phyloP scores from a whole-genome alignment of 2,113 vertebrate species.

The Phyllostomus discolor region DNA sequence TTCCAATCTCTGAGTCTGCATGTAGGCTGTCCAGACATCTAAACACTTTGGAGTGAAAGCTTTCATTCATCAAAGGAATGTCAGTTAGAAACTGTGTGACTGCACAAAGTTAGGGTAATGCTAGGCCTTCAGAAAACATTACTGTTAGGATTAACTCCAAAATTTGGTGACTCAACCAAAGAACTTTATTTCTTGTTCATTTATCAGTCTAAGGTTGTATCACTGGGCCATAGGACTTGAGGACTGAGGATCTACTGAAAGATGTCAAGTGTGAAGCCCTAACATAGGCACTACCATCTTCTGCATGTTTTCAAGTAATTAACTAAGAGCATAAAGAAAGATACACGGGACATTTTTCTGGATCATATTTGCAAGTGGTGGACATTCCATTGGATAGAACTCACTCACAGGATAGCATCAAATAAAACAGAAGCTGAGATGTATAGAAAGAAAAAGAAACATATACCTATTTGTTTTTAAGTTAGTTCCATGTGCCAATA shows the following conservation, averaged over 20 bases:
- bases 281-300: not conserved
- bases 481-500: not conserved
- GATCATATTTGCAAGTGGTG: not conserved
- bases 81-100: not conserved
- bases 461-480: not conserved
- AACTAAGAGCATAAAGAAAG: not conserved
- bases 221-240: not conserved
- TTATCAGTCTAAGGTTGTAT: not conserved
- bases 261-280: not conserved
- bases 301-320: not conserved
- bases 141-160: not conserved
- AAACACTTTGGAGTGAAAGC: not conserved
- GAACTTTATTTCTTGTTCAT: slow-evolving; percentile 18
- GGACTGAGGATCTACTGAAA: not conserved
- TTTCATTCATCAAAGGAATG: not conserved
- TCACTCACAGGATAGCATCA: not conserved
- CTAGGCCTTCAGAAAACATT: not conserved
- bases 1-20: not conserved
- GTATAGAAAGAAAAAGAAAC: not conserved
- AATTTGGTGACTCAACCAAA: not conserved
- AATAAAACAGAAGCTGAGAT: not conserved
- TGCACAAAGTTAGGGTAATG: not conserved
- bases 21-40: not conserved
- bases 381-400: not conserved
- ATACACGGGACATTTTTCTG: not conserved